Evolutionary conservation across 1,140 invertebrate genomes (phyloP).

Genomic region (Ceratosolen fusciceps): DNA sequence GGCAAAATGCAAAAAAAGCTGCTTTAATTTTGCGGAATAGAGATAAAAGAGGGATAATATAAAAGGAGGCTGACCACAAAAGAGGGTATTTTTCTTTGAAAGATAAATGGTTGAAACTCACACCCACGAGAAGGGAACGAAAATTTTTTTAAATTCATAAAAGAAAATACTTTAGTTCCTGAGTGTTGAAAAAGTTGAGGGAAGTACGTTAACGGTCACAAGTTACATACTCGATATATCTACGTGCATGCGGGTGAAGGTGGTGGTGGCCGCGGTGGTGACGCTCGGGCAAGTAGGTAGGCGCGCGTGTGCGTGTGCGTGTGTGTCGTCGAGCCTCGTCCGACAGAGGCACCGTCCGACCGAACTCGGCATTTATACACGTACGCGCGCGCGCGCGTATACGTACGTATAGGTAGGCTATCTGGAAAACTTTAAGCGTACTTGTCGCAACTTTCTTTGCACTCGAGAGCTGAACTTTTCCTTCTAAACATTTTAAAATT

Average conservation of each 20-base stretch:
- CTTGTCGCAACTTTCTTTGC: not conserved
- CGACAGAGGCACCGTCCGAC: constrained; percentile 5
- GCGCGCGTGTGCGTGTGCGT: no score
- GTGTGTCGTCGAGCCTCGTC: constrained; percentile 6
- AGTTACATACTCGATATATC: constrained; percentile 4
- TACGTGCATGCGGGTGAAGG: constrained; percentile 7
- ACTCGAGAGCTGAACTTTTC: not conserved
- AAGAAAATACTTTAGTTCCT: constrained; percentile 5
- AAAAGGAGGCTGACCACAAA: not conserved
- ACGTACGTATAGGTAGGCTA: not conserved
- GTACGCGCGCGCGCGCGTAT: not conserved
- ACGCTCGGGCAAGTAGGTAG: no score
- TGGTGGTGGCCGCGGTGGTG: no score
- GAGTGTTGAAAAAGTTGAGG: not conserved
- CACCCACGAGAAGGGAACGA: not conserved
- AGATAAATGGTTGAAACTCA: constrained; percentile 1
- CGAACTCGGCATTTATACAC: constrained; percentile 13
- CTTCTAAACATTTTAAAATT: constrained; percentile 14
- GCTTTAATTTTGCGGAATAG: no score
- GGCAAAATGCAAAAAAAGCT: no score
- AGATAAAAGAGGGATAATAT: no score
- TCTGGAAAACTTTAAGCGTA: not conserved
- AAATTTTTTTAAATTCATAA: not conserved
- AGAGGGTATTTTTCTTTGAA: not conserved
- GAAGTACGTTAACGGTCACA: constrained; percentile 14